Conservation (phyloP, 2,888 invertebrate genomes). For the Trissolcus japonicus region DNA sequence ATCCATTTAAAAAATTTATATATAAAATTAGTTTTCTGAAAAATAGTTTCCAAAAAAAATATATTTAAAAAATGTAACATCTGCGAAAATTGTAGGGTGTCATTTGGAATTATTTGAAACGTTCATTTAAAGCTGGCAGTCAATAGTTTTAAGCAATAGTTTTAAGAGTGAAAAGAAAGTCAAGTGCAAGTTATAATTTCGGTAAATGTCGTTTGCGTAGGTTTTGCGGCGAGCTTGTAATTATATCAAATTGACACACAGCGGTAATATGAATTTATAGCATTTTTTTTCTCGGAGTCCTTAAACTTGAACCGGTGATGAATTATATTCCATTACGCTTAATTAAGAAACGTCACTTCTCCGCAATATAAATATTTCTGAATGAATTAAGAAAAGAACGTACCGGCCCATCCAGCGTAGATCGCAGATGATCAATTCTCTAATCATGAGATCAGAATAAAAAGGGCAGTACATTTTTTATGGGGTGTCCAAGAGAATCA, state of each 20-base stretch:
- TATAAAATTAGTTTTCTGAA: no score
- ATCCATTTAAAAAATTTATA: no score
- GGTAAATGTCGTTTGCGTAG: not conserved
- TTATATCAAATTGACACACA: conserved; percentile 14
- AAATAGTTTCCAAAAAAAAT: no score
- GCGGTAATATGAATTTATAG: conserved; percentile 25
- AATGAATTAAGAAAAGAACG: conserved; percentile 25
- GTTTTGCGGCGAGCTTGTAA: not conserved
- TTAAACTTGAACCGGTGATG: not conserved
- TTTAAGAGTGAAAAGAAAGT: not conserved
- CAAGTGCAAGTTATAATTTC: no score
- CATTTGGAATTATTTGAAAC: no score
- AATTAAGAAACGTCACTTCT: conserved; percentile 12
- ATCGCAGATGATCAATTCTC: conserved; percentile 15
- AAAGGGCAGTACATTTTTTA: conserved; percentile 23
- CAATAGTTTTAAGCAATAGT: no score
- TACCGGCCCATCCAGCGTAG: not conserved
- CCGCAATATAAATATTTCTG: conserved; percentile 30
- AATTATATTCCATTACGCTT: conserved; percentile 23
- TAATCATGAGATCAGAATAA: conserved; percentile 30
- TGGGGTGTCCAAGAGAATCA: conserved; percentile 29
- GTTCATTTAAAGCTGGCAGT: no score
- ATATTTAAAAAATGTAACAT: no score
- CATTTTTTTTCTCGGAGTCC: conserved; percentile 7
- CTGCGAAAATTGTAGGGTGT: no score